Evolutionary conservation across 53 echinoderm and acorn worm species (phyloP).

Genomic region (Astropecten irregularis): DNA sequence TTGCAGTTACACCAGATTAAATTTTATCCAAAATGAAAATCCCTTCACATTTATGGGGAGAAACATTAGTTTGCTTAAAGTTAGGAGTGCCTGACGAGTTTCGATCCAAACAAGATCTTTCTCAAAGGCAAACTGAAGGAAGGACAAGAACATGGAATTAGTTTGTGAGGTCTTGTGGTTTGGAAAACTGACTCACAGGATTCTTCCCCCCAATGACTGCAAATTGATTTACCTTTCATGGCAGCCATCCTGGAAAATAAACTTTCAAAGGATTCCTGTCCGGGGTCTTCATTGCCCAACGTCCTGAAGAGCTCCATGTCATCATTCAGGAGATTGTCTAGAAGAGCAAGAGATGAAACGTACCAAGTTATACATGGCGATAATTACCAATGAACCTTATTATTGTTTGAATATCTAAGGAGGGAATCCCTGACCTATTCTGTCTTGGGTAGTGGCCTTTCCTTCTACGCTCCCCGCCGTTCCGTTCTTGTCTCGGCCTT

Average conservation of each 20-base stretch:
- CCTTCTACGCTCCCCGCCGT: not conserved
- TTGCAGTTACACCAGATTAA: not conserved
- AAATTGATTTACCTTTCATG: constrained; percentile 86
- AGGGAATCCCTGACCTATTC: constrained; percentile 16
- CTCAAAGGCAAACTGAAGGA: no score
- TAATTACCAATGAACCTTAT: not conserved
- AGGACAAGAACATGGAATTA: no score
- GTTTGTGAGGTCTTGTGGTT: no score
- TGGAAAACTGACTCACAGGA: no score
- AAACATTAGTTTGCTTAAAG: no score
- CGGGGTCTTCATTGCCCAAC: constrained; percentile 90
- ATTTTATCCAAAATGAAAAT: no score
- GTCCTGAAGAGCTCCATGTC: constrained; percentile 79
- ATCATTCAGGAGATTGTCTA: constrained; percentile 73
- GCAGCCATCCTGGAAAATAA: constrained; percentile 84
- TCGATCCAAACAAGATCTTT: no score
- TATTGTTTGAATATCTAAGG: not conserved
- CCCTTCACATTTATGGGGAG: no score
- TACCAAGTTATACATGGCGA: not conserved
- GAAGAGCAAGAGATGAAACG: not conserved
- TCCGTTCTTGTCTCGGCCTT: not conserved
- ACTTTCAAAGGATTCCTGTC: constrained; percentile 85
- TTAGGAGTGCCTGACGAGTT: no score
- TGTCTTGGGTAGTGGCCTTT: constrained; percentile 18
- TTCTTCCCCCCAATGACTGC: no score